These are phyloP conservation scores for Pseudorhiza aurosa DNA, from an alignment of 30 jellyfish, hydroid and myxozoan genomes.

Conservation along the genomic window DNA sequence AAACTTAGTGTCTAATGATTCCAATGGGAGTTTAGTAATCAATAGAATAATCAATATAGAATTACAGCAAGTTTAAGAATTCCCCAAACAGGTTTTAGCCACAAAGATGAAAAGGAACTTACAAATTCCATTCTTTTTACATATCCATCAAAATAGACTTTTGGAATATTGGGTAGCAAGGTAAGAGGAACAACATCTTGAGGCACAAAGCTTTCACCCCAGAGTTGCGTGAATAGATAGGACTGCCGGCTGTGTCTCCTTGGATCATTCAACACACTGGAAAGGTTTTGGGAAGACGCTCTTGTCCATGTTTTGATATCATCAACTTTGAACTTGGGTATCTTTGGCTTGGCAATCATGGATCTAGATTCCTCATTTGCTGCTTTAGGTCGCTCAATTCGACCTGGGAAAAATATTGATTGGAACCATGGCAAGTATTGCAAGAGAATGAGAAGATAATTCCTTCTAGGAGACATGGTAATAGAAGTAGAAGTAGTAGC, in stretches of 20 bases:
- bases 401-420: constrained; percentile 54
- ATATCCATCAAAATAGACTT: constrained; percentile 75
- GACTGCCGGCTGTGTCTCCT: constrained; percentile 84
- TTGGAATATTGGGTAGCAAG: constrained; percentile 88
- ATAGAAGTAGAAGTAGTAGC: no score
- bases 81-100: not conserved
- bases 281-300: constrained; percentile 89
- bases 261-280: constrained; percentile 96
- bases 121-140: constrained; percentile 89
- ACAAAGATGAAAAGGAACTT: constrained; percentile 39
- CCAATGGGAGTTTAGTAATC: no score
- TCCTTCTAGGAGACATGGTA: no score
- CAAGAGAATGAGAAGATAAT: no score
- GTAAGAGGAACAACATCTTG: constrained; percentile 93
- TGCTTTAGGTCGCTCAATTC: constrained; percentile 43
- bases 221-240: constrained; percentile 81
- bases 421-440: no score
- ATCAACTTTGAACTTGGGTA: constrained; percentile 60
- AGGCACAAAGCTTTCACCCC: constrained; percentile 97
- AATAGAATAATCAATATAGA: no score
- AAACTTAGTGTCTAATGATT: no score
- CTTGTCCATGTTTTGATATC: constrained; percentile 86
- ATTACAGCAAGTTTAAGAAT: no score
- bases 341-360: constrained; percentile 53
- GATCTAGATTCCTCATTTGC: constrained; percentile 22